A percentile compares a stretch with the other conserved stretches of the same genome.
Evolutionary conservation across 2,797 vertebrate species (phyloP).

Genomic region (Nyctibius grandis): DNA sequence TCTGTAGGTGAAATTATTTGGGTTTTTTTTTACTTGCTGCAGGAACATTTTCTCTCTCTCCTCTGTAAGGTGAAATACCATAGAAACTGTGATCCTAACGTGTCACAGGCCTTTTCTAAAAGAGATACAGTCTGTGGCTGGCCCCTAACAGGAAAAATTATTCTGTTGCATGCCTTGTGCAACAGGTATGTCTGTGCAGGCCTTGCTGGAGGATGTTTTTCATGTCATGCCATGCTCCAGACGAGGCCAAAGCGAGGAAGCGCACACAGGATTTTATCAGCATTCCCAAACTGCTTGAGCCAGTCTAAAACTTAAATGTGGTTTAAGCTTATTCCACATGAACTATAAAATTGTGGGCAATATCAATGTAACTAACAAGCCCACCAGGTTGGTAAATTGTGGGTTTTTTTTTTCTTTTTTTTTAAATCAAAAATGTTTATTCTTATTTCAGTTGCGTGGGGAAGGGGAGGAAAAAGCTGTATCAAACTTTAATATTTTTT

Average conservation of each 20-base stretch:
- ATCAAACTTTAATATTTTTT: neutral
- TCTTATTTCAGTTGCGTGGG: neutral
- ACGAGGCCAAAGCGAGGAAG: neutral
- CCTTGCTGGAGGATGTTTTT: neutral
- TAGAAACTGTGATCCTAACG: neutral
- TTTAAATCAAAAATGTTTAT: neutral
- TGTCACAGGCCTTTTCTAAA: neutral
- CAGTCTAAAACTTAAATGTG: neutral
- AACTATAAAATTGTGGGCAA: neutral
- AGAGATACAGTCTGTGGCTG: neutral
- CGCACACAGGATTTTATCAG: neutral
- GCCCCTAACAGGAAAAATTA: neutral
- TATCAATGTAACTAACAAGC: neutral
- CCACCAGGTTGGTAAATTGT: neutral
- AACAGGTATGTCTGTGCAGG: neutral
- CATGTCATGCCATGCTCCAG: neutral
- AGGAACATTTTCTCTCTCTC: neutral
- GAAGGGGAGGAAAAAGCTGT: neutral
- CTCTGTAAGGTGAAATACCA: neutral
- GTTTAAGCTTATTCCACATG: neutral
- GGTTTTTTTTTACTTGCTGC: neutral
- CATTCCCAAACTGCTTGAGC: neutral
- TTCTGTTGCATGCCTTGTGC: neutral
- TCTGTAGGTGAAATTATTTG: slow-evolving; percentile 39
- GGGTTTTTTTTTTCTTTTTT: neutral